Percentiles rank a stretch among this genome's conserved stretches.
These are phyloP conservation scores for Chloroceryle aenea DNA, from an alignment of 2,113 vertebrate species.

Conservation along the genomic window DNA sequence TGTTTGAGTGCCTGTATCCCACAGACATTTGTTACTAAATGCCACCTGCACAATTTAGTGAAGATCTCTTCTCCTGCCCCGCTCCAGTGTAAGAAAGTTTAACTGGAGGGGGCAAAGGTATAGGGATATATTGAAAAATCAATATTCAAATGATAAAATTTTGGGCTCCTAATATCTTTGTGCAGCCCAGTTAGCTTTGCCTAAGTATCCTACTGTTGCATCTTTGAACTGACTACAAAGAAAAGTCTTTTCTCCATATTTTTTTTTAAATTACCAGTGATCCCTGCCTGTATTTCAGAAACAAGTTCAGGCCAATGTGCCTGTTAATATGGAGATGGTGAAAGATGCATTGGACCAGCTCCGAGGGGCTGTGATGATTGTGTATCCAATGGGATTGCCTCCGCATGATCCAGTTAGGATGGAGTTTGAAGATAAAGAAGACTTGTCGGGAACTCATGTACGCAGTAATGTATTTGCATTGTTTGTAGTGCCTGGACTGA, in stretches of 20 bases:
- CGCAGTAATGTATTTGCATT: not conserved
- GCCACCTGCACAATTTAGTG: not conserved
- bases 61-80: not conserved
- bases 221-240: not conserved
- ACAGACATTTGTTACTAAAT: not conserved
- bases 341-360: constrained; percentile 91
- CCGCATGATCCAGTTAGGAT: constrained; percentile 92
- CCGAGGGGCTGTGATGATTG: constrained; percentile 91
- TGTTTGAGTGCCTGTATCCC: not conserved
- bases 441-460: constrained; percentile 91
- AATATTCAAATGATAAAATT: not conserved
- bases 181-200: not conserved
- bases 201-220: not conserved
- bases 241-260: not conserved
- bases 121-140: not conserved
- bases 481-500: not conserved
- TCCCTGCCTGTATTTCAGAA: constrained; percentile 77
- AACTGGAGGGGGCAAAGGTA: not conserved
- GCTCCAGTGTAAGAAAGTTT: not conserved
- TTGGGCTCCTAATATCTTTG: not conserved
- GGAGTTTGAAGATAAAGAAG: constrained; percentile 92
- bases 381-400: constrained; percentile 96
- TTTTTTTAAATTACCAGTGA: not conserved
- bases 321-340: constrained; percentile 86
- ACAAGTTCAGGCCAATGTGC: constrained; percentile 88